Conservation (phyloP, 2,797 vertebrate genomes). For the Neostethus bicornis region DNA sequence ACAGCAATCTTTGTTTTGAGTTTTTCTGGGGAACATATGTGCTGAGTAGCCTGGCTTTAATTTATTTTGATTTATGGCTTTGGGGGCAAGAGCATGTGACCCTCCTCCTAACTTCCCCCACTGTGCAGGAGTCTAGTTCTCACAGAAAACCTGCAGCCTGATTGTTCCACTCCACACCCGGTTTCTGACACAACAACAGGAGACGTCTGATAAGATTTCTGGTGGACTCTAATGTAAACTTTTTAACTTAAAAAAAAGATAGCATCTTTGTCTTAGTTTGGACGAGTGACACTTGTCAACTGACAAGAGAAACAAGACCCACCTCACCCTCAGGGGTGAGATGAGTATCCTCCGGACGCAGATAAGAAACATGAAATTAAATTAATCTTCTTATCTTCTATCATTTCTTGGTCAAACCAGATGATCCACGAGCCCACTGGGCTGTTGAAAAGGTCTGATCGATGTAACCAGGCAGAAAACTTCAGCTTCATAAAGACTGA, state of each 20-base stretch:
- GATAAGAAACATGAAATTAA: conserved; percentile 49
- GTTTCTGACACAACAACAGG: conserved; percentile 31
- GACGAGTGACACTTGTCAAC: conserved; percentile 7
- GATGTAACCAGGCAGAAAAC: conserved; percentile 40
- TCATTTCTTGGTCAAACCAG: conserved; percentile 21
- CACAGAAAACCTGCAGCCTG: conserved; percentile 30
- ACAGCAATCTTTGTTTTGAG: conserved; percentile 12
- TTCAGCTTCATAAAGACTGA: conserved; percentile 13
- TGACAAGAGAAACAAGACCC: conserved; percentile 25
- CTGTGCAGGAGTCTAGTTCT: conserved; percentile 34
- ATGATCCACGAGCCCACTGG: conserved; percentile 8
- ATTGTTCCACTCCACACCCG: conserved; percentile 13
- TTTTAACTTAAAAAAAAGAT: conserved; percentile 19
- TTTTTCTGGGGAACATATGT: conserved; percentile 43
- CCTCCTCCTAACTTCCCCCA: conserved; percentile 18
- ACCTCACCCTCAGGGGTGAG: conserved; percentile 18
- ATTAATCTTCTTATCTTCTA: conserved; percentile 50
- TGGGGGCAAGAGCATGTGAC: conserved; percentile 26
- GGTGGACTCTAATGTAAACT: conserved; percentile 8
- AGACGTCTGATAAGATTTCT: conserved; percentile 33
- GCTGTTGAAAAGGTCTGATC: conserved; percentile 25
- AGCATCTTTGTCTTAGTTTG: conserved; percentile 18
- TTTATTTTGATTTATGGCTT: conserved; percentile 69
- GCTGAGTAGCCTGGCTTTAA: conserved; percentile 53
- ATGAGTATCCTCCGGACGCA: conserved; percentile 13